Percentiles rank a stretch among this genome's conserved stretches.
Conservation (phyloP, 2,113 vertebrate genomes). For the Oryzias celebensis region DNA sequence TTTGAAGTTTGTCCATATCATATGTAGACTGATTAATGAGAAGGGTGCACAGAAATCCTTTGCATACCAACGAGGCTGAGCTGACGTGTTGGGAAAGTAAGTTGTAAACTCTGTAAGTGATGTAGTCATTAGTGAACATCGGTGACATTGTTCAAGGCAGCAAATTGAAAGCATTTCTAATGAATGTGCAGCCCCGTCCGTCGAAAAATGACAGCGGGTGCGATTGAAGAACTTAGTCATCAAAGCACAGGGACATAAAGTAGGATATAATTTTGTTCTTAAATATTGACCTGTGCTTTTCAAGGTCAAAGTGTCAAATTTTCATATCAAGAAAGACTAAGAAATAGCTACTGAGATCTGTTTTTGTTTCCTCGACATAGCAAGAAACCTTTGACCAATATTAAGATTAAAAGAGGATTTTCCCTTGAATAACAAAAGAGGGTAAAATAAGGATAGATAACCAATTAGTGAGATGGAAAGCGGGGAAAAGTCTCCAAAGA, state of each 20-base stretch:
- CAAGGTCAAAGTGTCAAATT: slow-evolving; percentile 31
- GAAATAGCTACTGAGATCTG: slow-evolving; percentile 53
- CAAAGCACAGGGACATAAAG: slow-evolving; percentile 13
- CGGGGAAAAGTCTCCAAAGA: slow-evolving; percentile 50
- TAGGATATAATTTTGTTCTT: slow-evolving; percentile 29
- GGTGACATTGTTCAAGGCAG: slow-evolving; percentile 35
- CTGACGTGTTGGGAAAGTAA: slow-evolving; percentile 34
- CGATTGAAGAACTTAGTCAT: slow-evolving; percentile 43
- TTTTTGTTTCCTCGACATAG: slow-evolving; percentile 46
- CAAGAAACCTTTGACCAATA: slow-evolving; percentile 42
- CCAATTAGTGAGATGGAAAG: slow-evolving; percentile 58
- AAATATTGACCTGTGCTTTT: slow-evolving; percentile 20
- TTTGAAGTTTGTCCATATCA: slow-evolving; percentile 39
- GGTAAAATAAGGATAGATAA: slow-evolving; percentile 61
- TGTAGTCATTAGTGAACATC: slow-evolving; percentile 31
- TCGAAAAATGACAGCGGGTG: slow-evolving; percentile 38
- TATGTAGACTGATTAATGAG: slow-evolving; percentile 48
- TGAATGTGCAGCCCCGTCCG: slow-evolving; percentile 36
- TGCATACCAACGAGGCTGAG: slow-evolving; percentile 22
- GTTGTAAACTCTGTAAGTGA: slow-evolving; percentile 29
- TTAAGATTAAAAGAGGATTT: slow-evolving; percentile 24
- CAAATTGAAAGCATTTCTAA: slow-evolving; percentile 50
- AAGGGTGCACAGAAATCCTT: slow-evolving; percentile 17
- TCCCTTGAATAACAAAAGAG: slow-evolving; percentile 49
- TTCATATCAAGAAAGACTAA: slow-evolving; percentile 24